A percentile compares a stretch with the other conserved stretches of the same genome.
phyloP scores from a whole-genome alignment of 2,113 vertebrate species.

The Puma concolor region DNA sequence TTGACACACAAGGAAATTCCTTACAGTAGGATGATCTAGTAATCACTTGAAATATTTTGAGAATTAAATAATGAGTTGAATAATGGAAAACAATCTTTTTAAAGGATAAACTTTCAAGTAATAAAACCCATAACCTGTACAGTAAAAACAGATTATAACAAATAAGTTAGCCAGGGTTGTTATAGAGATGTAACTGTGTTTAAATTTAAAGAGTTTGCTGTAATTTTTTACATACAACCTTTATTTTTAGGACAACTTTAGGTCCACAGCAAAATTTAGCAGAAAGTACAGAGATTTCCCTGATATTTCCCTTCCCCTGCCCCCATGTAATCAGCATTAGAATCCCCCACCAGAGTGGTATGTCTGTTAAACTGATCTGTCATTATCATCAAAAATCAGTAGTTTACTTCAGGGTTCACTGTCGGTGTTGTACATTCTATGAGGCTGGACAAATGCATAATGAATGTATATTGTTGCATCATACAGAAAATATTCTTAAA shows the following conservation, averaged over 20 bases:
- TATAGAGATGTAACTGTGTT: neutral
- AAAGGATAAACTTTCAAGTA: neutral
- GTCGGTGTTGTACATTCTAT: neutral
- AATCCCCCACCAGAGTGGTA: too few relatives aligned
- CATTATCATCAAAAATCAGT: neutral
- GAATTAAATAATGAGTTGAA: neutral
- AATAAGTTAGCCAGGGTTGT: neutral
- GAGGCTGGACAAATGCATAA: neutral
- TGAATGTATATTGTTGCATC: neutral
- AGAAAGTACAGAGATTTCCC: neutral
- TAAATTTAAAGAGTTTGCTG: neutral
- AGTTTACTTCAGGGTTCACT: neutral
- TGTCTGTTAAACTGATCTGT: neutral
- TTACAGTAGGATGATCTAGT: neutral
- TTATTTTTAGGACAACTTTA: neutral
- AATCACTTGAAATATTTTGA: neutral
- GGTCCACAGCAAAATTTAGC: neutral
- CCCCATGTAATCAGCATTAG: neutral
- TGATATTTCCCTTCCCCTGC: neutral
- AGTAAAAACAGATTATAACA: neutral
- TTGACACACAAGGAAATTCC: neutral
- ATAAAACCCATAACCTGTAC: neutral
- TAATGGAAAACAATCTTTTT: neutral
- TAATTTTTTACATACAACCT: neutral
- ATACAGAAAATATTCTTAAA: neutral